phyloP scores from a whole-genome alignment of 2,888 invertebrate species.

The Netelia melanura region DNA sequence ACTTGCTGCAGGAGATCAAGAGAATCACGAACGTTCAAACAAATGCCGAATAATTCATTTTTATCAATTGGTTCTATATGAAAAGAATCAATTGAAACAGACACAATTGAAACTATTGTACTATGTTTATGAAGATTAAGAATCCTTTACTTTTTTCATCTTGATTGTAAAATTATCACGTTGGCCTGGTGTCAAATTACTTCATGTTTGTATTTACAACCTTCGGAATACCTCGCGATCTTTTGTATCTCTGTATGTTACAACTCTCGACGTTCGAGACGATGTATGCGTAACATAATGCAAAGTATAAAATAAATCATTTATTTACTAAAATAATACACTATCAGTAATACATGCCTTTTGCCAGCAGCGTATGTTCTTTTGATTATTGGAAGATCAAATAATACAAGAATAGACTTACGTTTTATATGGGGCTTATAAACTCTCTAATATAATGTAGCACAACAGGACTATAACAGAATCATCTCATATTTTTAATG shows the following conservation, averaged over 20 bases:
- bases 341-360: slow-evolving; percentile 73
- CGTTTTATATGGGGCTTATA: slow-evolving; percentile 50
- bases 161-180: neutral
- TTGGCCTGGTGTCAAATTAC: slow-evolving; percentile 6
- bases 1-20: slow-evolving; percentile 90
- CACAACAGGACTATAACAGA: slow-evolving; percentile 58
- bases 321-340: slow-evolving; percentile 81
- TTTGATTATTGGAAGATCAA: slow-evolving; percentile 77
- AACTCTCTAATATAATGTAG: slow-evolving; percentile 63
- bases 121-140: neutral
- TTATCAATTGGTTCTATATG: neutral
- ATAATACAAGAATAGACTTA: slow-evolving; percentile 66
- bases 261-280: neutral
- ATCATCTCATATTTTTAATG: slow-evolving; percentile 21
- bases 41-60: slow-evolving; percentile 6
- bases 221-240: neutral
- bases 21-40: slow-evolving; percentile 47
- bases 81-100: neutral
- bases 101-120: neutral
- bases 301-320: slow-evolving; percentile 79
- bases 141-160: neutral
- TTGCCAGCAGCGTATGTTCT: slow-evolving; percentile 61
- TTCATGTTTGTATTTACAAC: neutral
- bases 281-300: slow-evolving; percentile 22
- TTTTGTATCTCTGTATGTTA: neutral